Base-by-base conservation (phyloP, 2,797 vertebrate species). In the Schizopygopsis pylzovi region DNA sequence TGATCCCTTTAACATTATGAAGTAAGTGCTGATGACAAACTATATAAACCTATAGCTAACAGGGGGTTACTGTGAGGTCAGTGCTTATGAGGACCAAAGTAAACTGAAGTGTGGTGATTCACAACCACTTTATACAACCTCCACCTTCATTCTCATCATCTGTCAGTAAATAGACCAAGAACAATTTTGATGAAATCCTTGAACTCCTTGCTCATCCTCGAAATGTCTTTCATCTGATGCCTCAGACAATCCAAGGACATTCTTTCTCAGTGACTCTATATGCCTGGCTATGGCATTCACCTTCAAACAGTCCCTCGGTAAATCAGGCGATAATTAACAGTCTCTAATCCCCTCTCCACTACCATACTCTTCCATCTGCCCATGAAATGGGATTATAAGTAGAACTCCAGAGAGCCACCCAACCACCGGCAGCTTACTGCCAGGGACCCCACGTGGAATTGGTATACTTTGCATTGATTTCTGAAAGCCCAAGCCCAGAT, bases 371-470 rank as follows among this genome's bases (percentile, higher is more conserved):
- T 87, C 89, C 90, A 91, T 92, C 89, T 92, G 91, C 72, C 85
- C 78, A 71, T 86, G 83, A 90, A 89, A 89, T 81, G 15, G 78
- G 90, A 93, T 92, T 91, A 91, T 86, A 85, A 85, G 15, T 63
- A 22, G 39, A 56, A 61, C 70, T 79, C 73, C 11, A 1, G 25
- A 6, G 13, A 39, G 54, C n/a, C 12, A 25, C 4, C 45, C 20
- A 63, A 67, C 49, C 47, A 47, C 43, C 16, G 37, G 49, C 82
- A 75, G 28, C 75, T 45, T 39, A 78, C 80, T 39, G 73, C 41
- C 56, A 71, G 67, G 45, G 70, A 81, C 68, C 68, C 67, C 22
- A 49, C 22, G 11, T 37, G 81, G 65, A 78, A 33, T 28, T 70
- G 49, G 7, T 61, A 28, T 76, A 49, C 79, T 80, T 45, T 28